Base-by-base conservation (phyloP, 2,888 invertebrate species). In the Epicampocera succincta region DNA sequence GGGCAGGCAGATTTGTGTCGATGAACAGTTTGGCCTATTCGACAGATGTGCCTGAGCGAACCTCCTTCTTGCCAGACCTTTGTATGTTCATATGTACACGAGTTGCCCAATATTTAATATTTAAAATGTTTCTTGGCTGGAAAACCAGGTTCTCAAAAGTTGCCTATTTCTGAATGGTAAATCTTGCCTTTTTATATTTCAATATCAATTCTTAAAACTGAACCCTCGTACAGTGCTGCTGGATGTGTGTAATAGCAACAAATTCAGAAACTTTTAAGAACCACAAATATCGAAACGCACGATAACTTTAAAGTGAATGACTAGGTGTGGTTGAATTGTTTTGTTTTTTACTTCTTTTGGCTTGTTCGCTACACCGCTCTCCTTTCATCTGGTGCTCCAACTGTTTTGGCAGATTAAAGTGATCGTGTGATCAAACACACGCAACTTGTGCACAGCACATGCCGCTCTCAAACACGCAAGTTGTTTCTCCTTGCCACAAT, bases 371-470 rank as follows among this genome's bases (percentile, higher is more conserved):
- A 15, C 25, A 38, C 40, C 15, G 40, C 56, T 48, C 29, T 58
- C 65, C 50, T 44, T 44, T 8, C 42, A 61, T 15, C 54, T 68
- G 17, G 52, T 25, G 52, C 50, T 42, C 52, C 46, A 73, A 66
- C 60, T 38, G 63, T 42, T 58, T 42, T 33, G 50, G 46, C 61
- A 74, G 78, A 82, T 74, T 75, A 71, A 71, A 74, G 78, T 71
- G 82, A 78, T 82, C 78, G 82, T 82, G 82, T 82, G 82, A 78
- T 71, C 78, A 82, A 78, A 82, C 82, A 82, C 82, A 82, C 82
- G 82, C 82, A 82, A 82, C 82, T 82, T 82, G 82, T 82, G 74
- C 78, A 82, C 68, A 82, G 82, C 82, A 82, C 82, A 82, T 82
- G 82, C 82, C 78, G 82, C 82, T 78, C 73, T 78, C 61, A 78